Base-by-base conservation (phyloP, 2,888 invertebrate species). In the Drosophila kuntzei region DNA sequence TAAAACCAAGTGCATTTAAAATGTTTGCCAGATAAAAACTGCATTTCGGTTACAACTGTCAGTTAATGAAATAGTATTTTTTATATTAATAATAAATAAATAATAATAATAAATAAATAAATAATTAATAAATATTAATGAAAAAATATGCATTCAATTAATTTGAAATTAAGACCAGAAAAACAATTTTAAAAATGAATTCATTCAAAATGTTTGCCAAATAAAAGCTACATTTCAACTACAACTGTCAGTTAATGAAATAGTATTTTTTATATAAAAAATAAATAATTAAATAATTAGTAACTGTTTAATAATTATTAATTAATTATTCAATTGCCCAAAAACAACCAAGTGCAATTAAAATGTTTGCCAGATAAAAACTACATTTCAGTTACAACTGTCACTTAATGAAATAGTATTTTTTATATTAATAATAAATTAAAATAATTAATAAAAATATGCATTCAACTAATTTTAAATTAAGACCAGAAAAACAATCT, bases 281-380 rank as follows among this genome's bases (percentile, higher is more conserved):
- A 25, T 22, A 12, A 14, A 14, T 12, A 36, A 41, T 20, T 20
- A n/a, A 11, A 32, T 54, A 55, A 49, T 18, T n/a, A n/a, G n/a
- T n/a, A n/a, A n/a, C n/a, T n/a, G n/a, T n/a, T n/a, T n/a, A n/a
- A n/a, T n/a, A n/a, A n/a, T n/a, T n/a, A n/a, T n/a, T n/a, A n/a
- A n/a, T n/a, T n/a, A 59, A 69, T 62, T 85, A 69, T 81, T 81
- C 79, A 87, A 80, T 84, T 84, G 81, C 54, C 79, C 47, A 79
- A 81, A 81, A 32, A 14, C 11, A 68, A 20, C 57, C 32, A 55
- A 57, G 36, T 67, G 54, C 22, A 63, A 57, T 69, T 49, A 57
- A 60, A 60, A 60, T 49, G 53, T 51, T 55, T 34, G 43, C 14
- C 22, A 18, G 34, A 2, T 53, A 32, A n/a, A 54, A 54, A 54